Percentiles rank a stretch among this genome's conserved stretches.
Conservation (phyloP, 2,113 vertebrate species). For the Recurvirostra avosetta region DNA sequence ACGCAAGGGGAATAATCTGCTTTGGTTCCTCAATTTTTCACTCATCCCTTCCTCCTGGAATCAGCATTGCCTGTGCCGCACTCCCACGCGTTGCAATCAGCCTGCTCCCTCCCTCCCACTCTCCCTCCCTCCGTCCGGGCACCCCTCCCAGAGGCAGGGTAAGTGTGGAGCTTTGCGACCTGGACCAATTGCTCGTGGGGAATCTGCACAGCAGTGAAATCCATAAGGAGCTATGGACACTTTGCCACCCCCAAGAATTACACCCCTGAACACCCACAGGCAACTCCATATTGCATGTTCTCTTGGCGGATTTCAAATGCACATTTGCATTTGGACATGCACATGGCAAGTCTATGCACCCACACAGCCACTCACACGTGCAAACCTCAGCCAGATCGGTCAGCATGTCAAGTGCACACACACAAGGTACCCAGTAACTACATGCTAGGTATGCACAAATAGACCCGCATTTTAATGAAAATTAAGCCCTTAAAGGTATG, state of each 20-base stretch:
- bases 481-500: background rate
- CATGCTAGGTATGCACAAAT: background rate
- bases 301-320: background rate
- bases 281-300: background rate
- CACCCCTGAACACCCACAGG: background rate
- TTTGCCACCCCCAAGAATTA: background rate
- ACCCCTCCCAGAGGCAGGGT: background rate
- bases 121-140: background rate
- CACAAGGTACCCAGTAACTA: fast-evolving
- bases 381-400: background rate
- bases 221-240: background rate
- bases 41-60: background rate
- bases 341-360: background rate
- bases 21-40: background rate
- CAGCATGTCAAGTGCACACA: background rate
- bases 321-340: background rate
- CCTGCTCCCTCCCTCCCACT: background rate
- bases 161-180: background rate
- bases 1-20: background rate
- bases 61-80: fast-evolving
- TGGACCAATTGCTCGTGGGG: background rate
- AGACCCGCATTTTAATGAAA: background rate
- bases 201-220: background rate
- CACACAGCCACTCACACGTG: fast-evolving
- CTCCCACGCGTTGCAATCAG: background rate